A percentile compares a stretch with the other conserved stretches of the same genome.
These are phyloP conservation scores for Esperia sulphurella DNA, from an alignment of 2,888 invertebrate genomes.

Conservation along the genomic window DNA sequence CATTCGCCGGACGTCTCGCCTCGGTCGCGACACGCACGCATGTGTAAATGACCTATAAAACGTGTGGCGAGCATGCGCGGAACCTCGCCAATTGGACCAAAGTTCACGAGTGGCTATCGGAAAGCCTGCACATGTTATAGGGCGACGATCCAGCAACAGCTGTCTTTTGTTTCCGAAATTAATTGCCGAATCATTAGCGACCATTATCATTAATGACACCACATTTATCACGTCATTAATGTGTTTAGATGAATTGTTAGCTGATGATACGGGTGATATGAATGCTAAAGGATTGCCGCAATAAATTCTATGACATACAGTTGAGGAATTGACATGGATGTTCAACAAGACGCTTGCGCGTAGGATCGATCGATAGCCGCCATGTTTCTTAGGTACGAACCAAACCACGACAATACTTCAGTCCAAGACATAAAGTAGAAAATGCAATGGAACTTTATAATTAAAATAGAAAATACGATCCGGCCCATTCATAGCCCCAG, in stretches of 20 bases:
- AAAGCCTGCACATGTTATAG: constrained; percentile 26
- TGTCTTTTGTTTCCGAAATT: constrained; percentile 20
- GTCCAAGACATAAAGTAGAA: constrained; percentile 18
- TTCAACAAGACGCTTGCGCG: constrained; percentile 63
- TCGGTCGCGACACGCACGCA: no score
- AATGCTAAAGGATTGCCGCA: not conserved
- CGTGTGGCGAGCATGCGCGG: constrained; percentile 56
- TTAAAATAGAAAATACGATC: constrained; percentile 11
- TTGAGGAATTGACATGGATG: constrained; percentile 19
- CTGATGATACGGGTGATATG: not conserved
- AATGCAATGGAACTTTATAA: constrained; percentile 14
- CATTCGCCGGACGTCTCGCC: no score
- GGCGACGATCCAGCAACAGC: constrained; percentile 28
- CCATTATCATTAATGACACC: constrained; percentile 1
- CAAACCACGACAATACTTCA: constrained; percentile 11
- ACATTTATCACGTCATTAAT: not conserved
- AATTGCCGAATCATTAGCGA: constrained; percentile 2
- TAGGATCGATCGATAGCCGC: constrained; percentile 52
- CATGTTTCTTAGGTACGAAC: constrained; percentile 3
- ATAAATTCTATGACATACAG: constrained; percentile 6
- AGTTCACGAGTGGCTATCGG: constrained; percentile 40
- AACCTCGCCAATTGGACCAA: constrained; percentile 57
- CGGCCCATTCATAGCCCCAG: constrained; percentile 31
- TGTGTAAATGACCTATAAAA: no score
- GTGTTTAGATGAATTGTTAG: not conserved